phyloP scores from a whole-genome alignment of 53 echinoderm and acorn worm genomes.

The Astropecten irregularis region DNA sequence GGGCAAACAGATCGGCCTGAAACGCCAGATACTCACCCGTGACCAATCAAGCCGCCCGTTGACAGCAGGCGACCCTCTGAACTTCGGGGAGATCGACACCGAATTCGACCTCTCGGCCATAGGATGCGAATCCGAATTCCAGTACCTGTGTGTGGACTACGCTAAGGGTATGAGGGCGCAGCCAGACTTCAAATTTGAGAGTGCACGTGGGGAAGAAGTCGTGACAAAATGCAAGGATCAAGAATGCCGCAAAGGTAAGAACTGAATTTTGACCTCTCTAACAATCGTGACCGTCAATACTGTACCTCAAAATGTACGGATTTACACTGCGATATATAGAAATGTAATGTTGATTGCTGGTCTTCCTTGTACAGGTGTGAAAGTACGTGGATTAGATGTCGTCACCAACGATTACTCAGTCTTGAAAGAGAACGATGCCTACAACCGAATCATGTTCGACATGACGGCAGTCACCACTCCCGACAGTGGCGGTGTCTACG shows the following conservation, averaged over 20 bases:
- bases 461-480: conserved; percentile 67
- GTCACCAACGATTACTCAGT: conserved; percentile 37
- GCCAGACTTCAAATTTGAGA: conserved; percentile 85
- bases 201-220: conserved; percentile 20
- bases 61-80: conserved; percentile 63
- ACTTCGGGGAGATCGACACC: conserved; percentile 57
- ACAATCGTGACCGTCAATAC: too few species aligned
- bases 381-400: conserved; percentile 29
- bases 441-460: conserved; percentile 74
- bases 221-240: conserved; percentile 77
- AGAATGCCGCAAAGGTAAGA: conserved; percentile 84
- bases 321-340: too few species aligned
- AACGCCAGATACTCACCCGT: conserved; percentile 71
- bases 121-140: conserved; percentile 79
- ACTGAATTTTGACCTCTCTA: neutral
- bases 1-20: conserved; percentile 64
- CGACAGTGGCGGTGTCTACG: conserved; percentile 71
- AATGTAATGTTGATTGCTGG: too few species aligned
- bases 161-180: conserved; percentile 73
- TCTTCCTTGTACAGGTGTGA: too few species aligned
- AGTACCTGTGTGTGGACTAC: conserved; percentile 83
- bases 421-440: conserved; percentile 62
- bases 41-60: conserved; percentile 53
- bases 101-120: conserved; percentile 78
- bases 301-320: too few species aligned